phyloP scores from a whole-genome alignment of 2,797 vertebrate genomes.

The Leuciscus waleckii region DNA sequence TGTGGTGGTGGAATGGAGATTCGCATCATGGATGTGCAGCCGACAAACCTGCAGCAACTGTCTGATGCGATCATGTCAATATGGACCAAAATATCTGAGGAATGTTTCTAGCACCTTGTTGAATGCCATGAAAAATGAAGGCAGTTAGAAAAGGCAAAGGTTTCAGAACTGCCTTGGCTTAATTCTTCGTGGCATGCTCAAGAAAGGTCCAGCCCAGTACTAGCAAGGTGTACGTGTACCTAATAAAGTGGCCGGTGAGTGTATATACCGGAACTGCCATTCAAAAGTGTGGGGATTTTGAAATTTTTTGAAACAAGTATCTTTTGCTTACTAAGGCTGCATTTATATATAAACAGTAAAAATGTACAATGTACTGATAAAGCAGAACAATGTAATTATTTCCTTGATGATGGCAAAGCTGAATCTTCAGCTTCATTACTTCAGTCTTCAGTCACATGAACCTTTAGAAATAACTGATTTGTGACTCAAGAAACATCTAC shows the following conservation, averaged over 20 bases:
- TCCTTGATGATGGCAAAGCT: neutral
- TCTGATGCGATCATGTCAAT: conserved; percentile 63
- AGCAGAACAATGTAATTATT: no score
- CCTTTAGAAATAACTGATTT: neutral
- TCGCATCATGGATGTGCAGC: conserved; percentile 67
- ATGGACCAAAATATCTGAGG: neutral
- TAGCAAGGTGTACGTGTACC: neutral
- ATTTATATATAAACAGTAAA: no score
- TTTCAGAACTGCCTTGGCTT: no score
- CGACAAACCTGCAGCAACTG: conserved; percentile 68
- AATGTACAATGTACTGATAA: neutral
- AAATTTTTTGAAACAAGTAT: no score
- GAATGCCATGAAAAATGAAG: neutral
- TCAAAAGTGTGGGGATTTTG: no score
- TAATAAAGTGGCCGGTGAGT: neutral
- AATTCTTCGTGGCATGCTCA: no score
- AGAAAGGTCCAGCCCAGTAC: neutral
- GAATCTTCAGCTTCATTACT: neutral
- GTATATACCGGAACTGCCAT: no score
- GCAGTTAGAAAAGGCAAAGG: no score
- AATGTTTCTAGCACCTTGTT: conserved; percentile 4
- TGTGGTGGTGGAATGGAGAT: conserved; percentile 65
- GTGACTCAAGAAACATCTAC: neutral
- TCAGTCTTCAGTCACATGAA: neutral
- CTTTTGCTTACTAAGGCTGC: no score